phyloP scores from a whole-genome alignment of 2,797 vertebrate genomes.

The Lates japonicus region DNA sequence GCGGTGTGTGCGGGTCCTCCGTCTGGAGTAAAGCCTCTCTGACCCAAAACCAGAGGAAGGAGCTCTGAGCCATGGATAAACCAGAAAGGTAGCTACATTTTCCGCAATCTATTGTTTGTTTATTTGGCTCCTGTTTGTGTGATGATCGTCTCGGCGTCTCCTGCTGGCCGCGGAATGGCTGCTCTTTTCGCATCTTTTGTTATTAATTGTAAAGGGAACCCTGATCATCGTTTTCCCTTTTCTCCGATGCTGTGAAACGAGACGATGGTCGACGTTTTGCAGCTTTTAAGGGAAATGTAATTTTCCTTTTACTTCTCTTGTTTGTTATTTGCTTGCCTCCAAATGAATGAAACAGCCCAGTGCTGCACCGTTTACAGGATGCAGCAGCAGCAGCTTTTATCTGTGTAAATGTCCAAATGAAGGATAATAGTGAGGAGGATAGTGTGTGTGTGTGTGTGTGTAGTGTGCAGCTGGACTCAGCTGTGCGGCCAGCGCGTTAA shows the following conservation, averaged over 20 bases:
- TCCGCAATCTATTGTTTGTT: conserved; percentile 10
- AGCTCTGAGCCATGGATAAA: conserved; percentile 68
- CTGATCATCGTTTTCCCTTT: neutral
- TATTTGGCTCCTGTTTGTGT: neutral
- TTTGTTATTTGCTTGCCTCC: neutral
- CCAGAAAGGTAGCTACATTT: conserved; percentile 76
- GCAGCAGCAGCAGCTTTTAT: conserved; percentile 13
- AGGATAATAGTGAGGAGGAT: neutral
- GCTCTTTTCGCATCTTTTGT: conserved; percentile 45
- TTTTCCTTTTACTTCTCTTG: neutral
- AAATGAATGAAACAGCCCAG: neutral
- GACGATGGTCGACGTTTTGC: neutral
- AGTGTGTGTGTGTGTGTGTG: neutral
- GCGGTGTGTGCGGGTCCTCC: conserved; percentile 63
- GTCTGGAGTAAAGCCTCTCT: conserved; percentile 58
- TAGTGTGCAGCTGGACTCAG: conserved; percentile 64
- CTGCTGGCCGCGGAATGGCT: conserved; percentile 42
- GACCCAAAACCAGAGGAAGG: conserved; percentile 48
- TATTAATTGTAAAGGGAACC: conserved; percentile 23
- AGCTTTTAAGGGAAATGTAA: neutral
- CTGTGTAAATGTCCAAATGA: neutral
- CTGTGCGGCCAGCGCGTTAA: conserved; percentile 10
- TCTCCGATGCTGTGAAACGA: neutral
- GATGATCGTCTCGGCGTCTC: conserved; percentile 1
- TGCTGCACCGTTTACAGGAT: neutral